phyloP scores from a whole-genome alignment of 64 coral and sea anemone genomes.

The Porites australiensis region DNA sequence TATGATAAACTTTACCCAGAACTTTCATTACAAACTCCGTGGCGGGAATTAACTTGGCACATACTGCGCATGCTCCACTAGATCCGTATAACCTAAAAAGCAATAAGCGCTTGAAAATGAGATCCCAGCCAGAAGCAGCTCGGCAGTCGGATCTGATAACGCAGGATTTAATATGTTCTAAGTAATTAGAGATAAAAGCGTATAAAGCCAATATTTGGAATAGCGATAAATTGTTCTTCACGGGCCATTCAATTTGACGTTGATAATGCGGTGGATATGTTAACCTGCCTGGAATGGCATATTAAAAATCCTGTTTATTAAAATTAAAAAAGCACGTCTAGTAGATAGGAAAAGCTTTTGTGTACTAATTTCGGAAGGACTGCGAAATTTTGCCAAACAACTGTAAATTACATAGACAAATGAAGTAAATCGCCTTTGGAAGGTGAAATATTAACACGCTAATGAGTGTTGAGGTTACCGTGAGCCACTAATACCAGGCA shows the following conservation, averaged over 20 bases:
- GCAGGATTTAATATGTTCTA: slow-evolving; percentile 87
- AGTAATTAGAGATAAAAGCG: slow-evolving; percentile 97
- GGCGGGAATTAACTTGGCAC: slow-evolving; percentile 91
- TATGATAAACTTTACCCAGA: slow-evolving; percentile 95
- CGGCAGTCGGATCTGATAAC: slow-evolving; percentile 77
- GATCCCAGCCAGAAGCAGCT: background rate
- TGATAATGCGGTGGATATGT: slow-evolving; percentile 76
- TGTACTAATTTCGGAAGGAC: slow-evolving; percentile 51
- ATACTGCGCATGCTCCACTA: slow-evolving; percentile 96
- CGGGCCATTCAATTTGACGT: slow-evolving; percentile 84
- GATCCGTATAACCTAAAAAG: slow-evolving; percentile 97
- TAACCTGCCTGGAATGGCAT: slow-evolving; percentile 73
- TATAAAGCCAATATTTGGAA: slow-evolving; percentile 98
- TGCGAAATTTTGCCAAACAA: slow-evolving; percentile 47
- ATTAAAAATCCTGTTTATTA: slow-evolving; percentile 92
- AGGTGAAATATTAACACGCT: slow-evolving; percentile 57
- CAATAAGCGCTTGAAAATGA: slow-evolving; percentile 42
- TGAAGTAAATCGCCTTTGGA: slow-evolving; percentile 62
- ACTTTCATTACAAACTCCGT: slow-evolving; percentile 99
- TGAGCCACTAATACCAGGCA: slow-evolving; percentile 75
- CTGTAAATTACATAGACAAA: slow-evolving; percentile 36
- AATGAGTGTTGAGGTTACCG: slow-evolving; percentile 87
- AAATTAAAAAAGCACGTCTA: slow-evolving; percentile 58
- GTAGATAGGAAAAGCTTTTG: slow-evolving; percentile 38
- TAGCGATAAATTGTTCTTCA: slow-evolving; percentile 95